Evolutionary conservation across 2,113 vertebrate species (phyloP), one percentile per base, ranked within the genome.

Genomic region (Dipodomys stephensi): DNA sequence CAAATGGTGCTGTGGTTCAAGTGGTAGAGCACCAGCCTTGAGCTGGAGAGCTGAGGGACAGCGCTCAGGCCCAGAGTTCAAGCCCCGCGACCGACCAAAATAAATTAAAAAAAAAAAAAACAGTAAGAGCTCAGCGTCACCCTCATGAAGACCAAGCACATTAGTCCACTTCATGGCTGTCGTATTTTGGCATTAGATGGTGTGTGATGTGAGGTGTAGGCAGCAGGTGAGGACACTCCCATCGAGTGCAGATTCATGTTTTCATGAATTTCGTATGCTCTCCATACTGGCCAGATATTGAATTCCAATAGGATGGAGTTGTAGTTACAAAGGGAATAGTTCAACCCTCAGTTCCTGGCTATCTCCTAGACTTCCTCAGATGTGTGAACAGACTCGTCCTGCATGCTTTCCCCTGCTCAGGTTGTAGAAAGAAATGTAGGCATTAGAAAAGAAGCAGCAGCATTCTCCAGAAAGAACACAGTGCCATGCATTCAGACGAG

Each of bases 401-500:
- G 25, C 23, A 23, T 10, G 4, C 6, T 65, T 53, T 71, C 15
- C 72, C 7, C 57, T 77, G 30, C 57, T 84, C 23, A 44, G 11
- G 23, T 3, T 35, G n/a, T 35, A 46, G 25, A 35, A 68, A 39
- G 32, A 32, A 35, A 46, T 6, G 23, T 4, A 71, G 30, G 23
- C 25, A 18, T 1, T 78, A 13, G 27, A 8, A 20, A 28, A 44
- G 30, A 22, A 53, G 35, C 32, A 25, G 28, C 12, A 67, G 19
- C 0, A 0, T 1, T 69, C 4, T 73, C 28, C 16, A 10, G 10
- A 35, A 39, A 13, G 3, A 35, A 27, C 3, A 53, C 0, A 65
- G 30, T 3, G 4, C 30, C 32, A 6, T 85, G 6, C 67, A 28
- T 46, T 64, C 30, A 22, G 62, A 85, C 77, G 16, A 69, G 2